Conservation (phyloP, 2,113 vertebrate species). For the Urocolius indicus region DNA sequence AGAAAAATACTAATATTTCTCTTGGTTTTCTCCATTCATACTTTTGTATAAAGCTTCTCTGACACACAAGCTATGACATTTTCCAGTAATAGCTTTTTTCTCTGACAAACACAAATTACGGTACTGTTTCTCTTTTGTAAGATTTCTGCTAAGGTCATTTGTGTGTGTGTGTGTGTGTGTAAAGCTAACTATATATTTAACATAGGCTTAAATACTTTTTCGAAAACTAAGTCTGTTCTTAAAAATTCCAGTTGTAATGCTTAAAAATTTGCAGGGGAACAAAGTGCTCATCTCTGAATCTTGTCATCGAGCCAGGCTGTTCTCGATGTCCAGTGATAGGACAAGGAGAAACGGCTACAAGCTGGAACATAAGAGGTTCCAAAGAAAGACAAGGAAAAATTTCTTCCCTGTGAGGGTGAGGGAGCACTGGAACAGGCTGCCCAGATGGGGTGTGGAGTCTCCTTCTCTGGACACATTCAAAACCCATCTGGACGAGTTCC, state of each 20-base stretch:
- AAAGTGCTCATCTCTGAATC: background rate
- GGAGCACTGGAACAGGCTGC: too few relatives aligned
- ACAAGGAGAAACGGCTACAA: too few relatives aligned
- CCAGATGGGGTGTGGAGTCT: too few relatives aligned
- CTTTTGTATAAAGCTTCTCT: background rate
- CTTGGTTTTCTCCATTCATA: background rate
- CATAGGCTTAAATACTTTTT: background rate
- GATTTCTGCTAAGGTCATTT: background rate
- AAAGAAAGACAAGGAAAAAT: too few relatives aligned
- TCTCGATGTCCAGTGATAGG: too few relatives aligned
- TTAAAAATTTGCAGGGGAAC: background rate
- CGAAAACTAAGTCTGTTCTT: background rate
- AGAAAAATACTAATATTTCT: background rate
- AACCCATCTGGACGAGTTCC: too few relatives aligned
- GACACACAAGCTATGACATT: background rate
- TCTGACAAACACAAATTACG: background rate
- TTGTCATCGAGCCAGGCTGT: background rate
- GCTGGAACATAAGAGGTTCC: too few relatives aligned
- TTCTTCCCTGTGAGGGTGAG: too few relatives aligned
- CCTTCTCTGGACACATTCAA: too few relatives aligned
- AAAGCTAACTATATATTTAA: background rate
- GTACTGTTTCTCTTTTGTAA: background rate
- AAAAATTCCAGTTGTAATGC: background rate
- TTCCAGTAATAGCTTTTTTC: background rate
- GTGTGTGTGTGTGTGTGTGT: background rate